Conservation (phyloP, 2,113 vertebrate species). For the Dasyornis broadbenti region DNA sequence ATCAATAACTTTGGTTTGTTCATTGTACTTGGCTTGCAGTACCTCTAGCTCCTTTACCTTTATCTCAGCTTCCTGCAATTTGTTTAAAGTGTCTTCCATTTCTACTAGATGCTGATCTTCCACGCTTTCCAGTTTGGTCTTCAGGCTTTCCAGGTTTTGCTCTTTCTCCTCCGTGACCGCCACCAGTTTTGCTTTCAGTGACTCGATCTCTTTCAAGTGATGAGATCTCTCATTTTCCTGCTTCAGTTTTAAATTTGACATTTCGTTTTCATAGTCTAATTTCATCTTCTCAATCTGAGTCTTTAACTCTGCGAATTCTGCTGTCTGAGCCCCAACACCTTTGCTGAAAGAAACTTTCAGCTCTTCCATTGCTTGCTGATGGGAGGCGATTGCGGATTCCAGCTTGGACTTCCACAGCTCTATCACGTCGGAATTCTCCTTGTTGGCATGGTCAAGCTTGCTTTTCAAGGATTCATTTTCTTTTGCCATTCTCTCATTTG, state of each 20-base stretch:
- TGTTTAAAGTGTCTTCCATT: constrained; percentile 92
- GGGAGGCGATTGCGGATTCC: constrained; percentile 80
- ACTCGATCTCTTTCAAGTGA: constrained; percentile 71
- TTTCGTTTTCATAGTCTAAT: constrained; percentile 74
- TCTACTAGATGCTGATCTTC: constrained; percentile 97
- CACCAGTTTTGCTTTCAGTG: constrained; percentile 71
- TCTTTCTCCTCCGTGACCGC: constrained; percentile 83
- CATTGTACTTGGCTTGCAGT: constrained; percentile 69
- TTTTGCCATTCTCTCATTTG: constrained; percentile 76
- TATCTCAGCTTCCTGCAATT: constrained; percentile 86
- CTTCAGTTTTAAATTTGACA: constrained; percentile 71
- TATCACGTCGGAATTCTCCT: constrained; percentile 79
- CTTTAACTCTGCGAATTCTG: constrained; percentile 82
- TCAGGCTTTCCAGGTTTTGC: constrained; percentile 77
- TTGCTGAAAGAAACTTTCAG: constrained; percentile 85
- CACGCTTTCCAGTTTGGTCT: constrained; percentile 79
- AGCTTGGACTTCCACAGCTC: constrained; percentile 88
- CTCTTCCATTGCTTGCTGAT: constrained; percentile 89
- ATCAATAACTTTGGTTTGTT: constrained; percentile 76
- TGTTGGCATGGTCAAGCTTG: constrained; percentile 81
- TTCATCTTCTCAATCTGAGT: constrained; percentile 82
- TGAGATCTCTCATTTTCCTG: constrained; percentile 69
- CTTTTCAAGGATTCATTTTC: constrained; percentile 85
- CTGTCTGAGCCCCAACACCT: constrained; percentile 74
- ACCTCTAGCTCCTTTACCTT: constrained; percentile 90